Evolutionary conservation across 1,140 invertebrate species (phyloP).

Genomic region (Magallana ariakensis): DNA sequence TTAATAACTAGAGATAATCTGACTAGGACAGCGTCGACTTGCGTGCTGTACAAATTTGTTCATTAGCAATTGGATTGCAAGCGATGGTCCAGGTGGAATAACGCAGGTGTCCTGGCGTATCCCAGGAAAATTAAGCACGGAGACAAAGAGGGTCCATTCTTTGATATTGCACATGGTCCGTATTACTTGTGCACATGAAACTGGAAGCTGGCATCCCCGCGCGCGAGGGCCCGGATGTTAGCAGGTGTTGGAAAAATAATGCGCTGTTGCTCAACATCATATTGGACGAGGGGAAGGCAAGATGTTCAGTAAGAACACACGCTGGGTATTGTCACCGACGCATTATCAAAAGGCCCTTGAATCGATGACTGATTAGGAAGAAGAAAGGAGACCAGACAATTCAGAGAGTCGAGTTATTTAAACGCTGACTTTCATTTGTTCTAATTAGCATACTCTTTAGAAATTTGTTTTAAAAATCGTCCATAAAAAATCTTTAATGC

Average conservation of each 20-base stretch:
- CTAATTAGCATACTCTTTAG: too few relatives aligned
- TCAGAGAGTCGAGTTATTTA: constrained; percentile 1
- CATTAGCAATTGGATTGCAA: constrained; percentile 14
- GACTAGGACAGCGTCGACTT: background rate
- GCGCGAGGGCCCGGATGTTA: constrained; percentile 1
- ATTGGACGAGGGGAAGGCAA: background rate
- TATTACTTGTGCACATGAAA: background rate
- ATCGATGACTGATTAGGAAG: constrained; percentile 10
- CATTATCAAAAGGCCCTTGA: background rate
- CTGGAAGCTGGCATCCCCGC: background rate
- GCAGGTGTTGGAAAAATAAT: constrained; percentile 1
- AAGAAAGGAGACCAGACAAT: background rate
- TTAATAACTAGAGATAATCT: background rate
- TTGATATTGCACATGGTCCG: background rate
- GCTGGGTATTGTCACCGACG: background rate
- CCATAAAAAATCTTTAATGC: too few relatives aligned
- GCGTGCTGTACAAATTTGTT: constrained; percentile 19
- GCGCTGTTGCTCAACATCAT: constrained; percentile 21
- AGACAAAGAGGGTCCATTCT: constrained; percentile 11
- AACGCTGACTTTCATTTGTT: background rate
- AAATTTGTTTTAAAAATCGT: too few relatives aligned
- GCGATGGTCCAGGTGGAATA: constrained; percentile 31
- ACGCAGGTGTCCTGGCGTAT: constrained; percentile 14
- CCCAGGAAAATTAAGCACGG: constrained; percentile 8
- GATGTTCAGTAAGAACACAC: constrained; percentile 22